Conservation (phyloP, 2,113 vertebrate species). For the Vulpes vulpes region DNA sequence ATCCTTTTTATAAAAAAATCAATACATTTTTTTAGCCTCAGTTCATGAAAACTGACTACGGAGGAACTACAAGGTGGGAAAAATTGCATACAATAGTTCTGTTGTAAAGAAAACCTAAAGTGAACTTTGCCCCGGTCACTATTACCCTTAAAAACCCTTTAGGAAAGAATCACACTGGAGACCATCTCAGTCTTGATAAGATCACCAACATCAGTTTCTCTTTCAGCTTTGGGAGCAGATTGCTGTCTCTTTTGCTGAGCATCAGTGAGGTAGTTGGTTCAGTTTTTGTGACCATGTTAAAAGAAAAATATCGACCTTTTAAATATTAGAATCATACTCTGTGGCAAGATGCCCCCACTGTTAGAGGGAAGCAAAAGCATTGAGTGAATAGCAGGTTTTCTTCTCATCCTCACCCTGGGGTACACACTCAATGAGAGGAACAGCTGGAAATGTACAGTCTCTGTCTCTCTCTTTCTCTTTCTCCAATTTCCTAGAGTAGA, state of each 20-base stretch:
- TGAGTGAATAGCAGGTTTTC: neutral
- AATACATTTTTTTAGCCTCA: neutral
- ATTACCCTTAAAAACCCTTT: neutral
- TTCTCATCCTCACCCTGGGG: neutral
- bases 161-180: neutral
- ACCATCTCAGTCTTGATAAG: neutral
- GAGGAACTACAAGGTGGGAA: neutral
- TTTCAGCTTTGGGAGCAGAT: neutral
- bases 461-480: neutral
- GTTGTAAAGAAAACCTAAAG: neutral
- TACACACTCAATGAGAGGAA: neutral
- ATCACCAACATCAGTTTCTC: neutral
- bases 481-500: neutral
- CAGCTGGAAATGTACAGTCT: neutral
- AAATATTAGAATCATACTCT: neutral
- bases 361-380: neutral
- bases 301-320: neutral
- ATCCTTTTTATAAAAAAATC: neutral
- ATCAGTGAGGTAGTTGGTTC: neutral
- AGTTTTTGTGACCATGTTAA: neutral
- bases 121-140: neutral
- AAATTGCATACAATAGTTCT: neutral
- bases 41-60: neutral
- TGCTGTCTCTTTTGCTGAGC: neutral
- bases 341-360: neutral